Evolutionary conservation across 2,888 invertebrate species (phyloP), one percentile per base, ranked within the genome.

Genomic region (Megamerina dolium): DNA sequence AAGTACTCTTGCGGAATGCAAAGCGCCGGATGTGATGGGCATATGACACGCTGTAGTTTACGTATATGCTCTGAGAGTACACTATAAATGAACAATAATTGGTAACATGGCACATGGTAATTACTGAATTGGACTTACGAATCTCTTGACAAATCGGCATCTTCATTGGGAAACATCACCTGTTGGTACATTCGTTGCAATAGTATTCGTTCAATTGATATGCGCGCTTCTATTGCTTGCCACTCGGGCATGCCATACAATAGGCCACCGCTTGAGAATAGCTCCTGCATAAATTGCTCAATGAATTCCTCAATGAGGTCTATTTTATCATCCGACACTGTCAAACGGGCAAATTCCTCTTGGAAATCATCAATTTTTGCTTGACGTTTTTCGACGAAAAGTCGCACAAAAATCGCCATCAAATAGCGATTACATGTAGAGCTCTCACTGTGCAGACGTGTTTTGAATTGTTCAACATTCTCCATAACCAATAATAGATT

Each of bases 161-260:
- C 97, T 4, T 92, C 93, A 67, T 97, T 96, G 5, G 97, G 97
- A 74, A 93, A 95, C 70, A 99, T 78, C 36, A 96, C 94, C 64
- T 89, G 85, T 30, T 85, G 80, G 73, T 97, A 97, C 41, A 97
- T 85, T 20, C 87, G 78, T 38, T 88, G 87, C 78, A 96, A 87
- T 6, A 96, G 81, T n/a, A 85, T 83, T 35, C 94, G 78, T 68
- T 97, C 96, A 51, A 97, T 83, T 4, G 90, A 87, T 46, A 82
- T 74, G 59, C 85, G 82, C 0, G 87, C 89, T 58, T 84, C 79
- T 48, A 85, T 82, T 27, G 89, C 66, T 61, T 91, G 84, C 50
- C 77, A 69, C 27, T 69, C 64, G 12, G 57, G 57, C 65, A 67
- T 68, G 79, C 85, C 82, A 73, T 83, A 81, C 82, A 87, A 84